phyloP scores from a whole-genome alignment of 2,797 vertebrate genomes.

The Sparidentex hasta region DNA sequence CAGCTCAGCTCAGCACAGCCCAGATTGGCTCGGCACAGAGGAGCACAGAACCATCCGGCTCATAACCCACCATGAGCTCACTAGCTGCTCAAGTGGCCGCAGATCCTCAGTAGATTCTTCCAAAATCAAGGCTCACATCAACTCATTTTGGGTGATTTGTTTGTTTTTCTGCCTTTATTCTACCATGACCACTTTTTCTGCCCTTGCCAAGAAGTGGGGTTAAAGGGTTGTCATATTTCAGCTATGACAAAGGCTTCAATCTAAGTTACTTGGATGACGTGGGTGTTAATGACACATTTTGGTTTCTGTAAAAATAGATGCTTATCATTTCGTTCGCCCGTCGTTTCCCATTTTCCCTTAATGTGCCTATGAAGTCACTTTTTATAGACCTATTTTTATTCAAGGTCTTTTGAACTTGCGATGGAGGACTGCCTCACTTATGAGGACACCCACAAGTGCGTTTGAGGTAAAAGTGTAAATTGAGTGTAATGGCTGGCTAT shows the following conservation, averaged over 20 bases:
- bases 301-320: slow-evolving; percentile 15
- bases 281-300: slow-evolving; percentile 23
- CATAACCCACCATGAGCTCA: slow-evolving; percentile 56
- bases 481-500: slow-evolving; percentile 66
- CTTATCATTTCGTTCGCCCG: slow-evolving; percentile 23
- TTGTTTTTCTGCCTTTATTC: slow-evolving; percentile 63
- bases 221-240: slow-evolving; percentile 31
- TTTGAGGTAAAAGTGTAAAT: slow-evolving; percentile 79
- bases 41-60: slow-evolving; percentile 27
- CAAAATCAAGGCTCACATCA: slow-evolving; percentile 46
- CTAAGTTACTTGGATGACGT: neutral
- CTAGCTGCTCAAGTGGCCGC: slow-evolving; percentile 62
- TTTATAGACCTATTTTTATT: slow-evolving; percentile 56
- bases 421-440: slow-evolving; percentile 47
- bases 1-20: slow-evolving; percentile 64
- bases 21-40: slow-evolving; percentile 62
- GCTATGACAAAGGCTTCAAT: neutral
- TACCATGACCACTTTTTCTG: slow-evolving; percentile 25
- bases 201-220: slow-evolving; percentile 24
- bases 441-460: slow-evolving; percentile 65
- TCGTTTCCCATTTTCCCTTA: slow-evolving; percentile 22
- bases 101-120: slow-evolving; percentile 52
- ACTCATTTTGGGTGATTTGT: slow-evolving; percentile 51
- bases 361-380: slow-evolving; percentile 18
- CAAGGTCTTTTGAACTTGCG: slow-evolving; percentile 58